Base-by-base conservation (phyloP, 2,888 invertebrate species). In the Ophioninae sp. region DNA sequence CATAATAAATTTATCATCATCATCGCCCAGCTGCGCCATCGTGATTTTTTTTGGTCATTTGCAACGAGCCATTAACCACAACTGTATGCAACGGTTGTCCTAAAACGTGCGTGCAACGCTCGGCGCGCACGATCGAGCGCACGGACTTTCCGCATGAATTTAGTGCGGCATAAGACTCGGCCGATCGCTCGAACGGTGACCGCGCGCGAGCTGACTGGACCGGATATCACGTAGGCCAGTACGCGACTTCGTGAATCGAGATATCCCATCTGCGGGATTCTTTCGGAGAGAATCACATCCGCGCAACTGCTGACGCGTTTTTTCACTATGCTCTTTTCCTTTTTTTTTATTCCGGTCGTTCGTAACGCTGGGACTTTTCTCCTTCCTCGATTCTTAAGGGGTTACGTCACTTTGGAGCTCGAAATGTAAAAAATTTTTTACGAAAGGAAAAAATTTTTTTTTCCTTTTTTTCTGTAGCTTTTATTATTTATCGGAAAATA, bases 51-150 rank as follows among this genome's bases (percentile, higher is more conserved):
- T 67, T 69, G 10, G 10, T 22, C 30, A 17, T 22, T 61, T n/a
- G 8, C 56, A 71, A 10, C 41, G 37, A 56, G 67, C 51, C 7
- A 13, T 8, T 30, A 56, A 68, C 20, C 56, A 69, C 9, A 37
- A 51, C 20, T 37, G 39, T n/a, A 22, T 58, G 61, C 63, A 44
- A 74, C 61, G 23, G 23, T 51, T 64, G 73, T 72, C 39, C 80
- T 59, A 77, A 83, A 83, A 83, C 73, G 83, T 81, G 81, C 78
- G 83, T 79, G 83, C 83, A 84, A 78, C 72, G 65, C 72, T 75
- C 81, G 78, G 51, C 44, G 84, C 81, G 84, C 84, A 84, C 79
- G 84, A 84, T 84, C 79, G 78, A 76, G 71, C 63, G 71, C 81
- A 72, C 81, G 79, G 17, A 81, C 72, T 84, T 81, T 81, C 75